Conservation (phyloP, 2,797 vertebrate genomes). For the Momotus momota region DNA sequence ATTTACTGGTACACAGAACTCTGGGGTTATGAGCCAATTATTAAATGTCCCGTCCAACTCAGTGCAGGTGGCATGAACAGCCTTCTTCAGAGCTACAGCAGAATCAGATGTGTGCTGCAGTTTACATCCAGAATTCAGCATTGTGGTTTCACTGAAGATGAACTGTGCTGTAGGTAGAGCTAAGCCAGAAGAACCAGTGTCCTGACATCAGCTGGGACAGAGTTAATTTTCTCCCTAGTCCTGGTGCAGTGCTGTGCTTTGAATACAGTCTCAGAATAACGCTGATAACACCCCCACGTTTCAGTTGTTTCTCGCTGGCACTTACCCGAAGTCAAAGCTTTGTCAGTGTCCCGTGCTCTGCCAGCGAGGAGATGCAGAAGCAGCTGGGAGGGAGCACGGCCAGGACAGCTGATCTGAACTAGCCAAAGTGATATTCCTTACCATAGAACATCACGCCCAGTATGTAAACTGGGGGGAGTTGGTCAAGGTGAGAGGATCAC, state of each 20-base stretch:
- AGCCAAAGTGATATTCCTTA: neutral
- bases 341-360: neutral
- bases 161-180: neutral
- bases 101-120: accelerated
- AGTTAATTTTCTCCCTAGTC: neutral
- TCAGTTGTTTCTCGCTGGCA: neutral
- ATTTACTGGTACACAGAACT: neutral
- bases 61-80: neutral
- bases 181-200: neutral
- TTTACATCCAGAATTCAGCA: neutral
- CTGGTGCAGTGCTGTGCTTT: neutral
- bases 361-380: neutral
- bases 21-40: neutral
- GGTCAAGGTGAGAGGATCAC: neutral
- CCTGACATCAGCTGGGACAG: neutral
- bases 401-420: neutral
- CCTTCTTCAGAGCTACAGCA: neutral
- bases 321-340: neutral
- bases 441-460: neutral
- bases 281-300: neutral
- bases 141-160: neutral
- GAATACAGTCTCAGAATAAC: neutral
- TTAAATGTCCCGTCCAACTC: neutral
- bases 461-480: neutral
- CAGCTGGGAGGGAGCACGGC: neutral